Base-by-base conservation (phyloP, 2,797 vertebrate species). In the Lepilemur septentrionalis region DNA sequence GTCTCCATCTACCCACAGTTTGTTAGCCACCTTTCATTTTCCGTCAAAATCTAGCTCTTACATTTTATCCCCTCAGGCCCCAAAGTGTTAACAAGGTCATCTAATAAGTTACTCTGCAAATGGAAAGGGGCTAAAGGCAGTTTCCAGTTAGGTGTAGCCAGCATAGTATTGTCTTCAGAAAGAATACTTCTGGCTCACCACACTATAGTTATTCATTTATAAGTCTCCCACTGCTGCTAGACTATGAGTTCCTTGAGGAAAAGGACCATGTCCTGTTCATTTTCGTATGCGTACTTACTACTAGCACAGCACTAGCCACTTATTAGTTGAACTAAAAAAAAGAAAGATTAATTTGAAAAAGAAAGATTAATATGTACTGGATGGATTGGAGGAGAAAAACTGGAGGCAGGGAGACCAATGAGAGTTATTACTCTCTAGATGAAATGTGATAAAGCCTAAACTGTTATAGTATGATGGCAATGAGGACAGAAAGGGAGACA, bases 21-120 rank as follows among this genome's bases (percentile, higher is more conserved):
- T 85, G 75, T 73, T 46, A 69, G 6, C 85, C 67, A 30, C 61
- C 48, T 89, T 95, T 85, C 32, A 70, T 95, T 95, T 65, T 73
- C 55, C 81, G 20, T 38, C 38, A 90, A 10, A 67, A 59, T 73
- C 38, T 94, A 30, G 46, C 5, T 80, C 55, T 43, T 86, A 52
- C 32, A 81, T 79, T 63, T 86, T 59, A 75, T 91, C 28, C 50
- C 35, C 41, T 69, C 30, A 61, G 57, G 59, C 43, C 50, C 41
- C 30, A 59, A 65, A 59, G 35, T 35, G 11, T 73, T 93, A 90
- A 73, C 12, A 32, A 38, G 22, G 28, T 67, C 17, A 69, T 81
- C 48, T 75, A 59, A 43, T 59, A 75, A 50, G 50, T 86, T 75
- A 69, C 28, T 76, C 30, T 96, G 50, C 35, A 75, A 76, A 82